These are phyloP conservation scores for Clostera curtula DNA, from an alignment of 2,888 invertebrate genomes.

Conservation along the genomic window DNA sequence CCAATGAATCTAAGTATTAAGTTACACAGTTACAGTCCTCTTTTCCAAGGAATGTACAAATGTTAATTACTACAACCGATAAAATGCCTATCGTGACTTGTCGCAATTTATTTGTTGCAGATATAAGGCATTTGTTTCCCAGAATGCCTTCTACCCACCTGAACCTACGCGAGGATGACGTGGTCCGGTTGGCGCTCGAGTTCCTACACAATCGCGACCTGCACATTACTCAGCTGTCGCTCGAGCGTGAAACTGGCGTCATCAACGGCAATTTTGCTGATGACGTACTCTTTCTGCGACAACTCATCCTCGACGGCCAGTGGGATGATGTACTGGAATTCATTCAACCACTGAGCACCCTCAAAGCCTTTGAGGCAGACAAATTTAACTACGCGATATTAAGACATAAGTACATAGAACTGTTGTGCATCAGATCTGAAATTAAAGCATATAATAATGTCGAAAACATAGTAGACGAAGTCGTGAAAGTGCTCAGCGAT, in stretches of 20 bases:
- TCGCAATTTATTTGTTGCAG: slow-evolving; percentile 31
- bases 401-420: slow-evolving; percentile 94
- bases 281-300: slow-evolving; percentile 94
- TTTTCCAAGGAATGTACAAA: too few species aligned
- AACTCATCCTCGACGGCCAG: slow-evolving; percentile 96
- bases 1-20: too few species aligned
- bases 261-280: slow-evolving; percentile 95
- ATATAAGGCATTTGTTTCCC: slow-evolving; percentile 18
- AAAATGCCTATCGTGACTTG: background rate
- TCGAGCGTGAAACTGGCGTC: slow-evolving; percentile 96
- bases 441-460: slow-evolving; percentile 89
- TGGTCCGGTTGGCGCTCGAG: slow-evolving; percentile 88
- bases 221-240: slow-evolving; percentile 91
- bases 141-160: slow-evolving; percentile 88
- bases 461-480: slow-evolving; percentile 94
- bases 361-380: slow-evolving; percentile 87
- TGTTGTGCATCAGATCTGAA: slow-evolving; percentile 96
- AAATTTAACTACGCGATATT: slow-evolving; percentile 91
- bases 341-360: slow-evolving; percentile 91
- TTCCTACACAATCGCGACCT: slow-evolving; percentile 92
- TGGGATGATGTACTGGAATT: slow-evolving; percentile 99
- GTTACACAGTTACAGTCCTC: too few species aligned
- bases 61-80: too few species aligned
- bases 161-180: slow-evolving; percentile 91
- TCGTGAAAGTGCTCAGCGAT: slow-evolving; percentile 92